Conservation (phyloP, 2,797 vertebrate species). For the Graptemys geographica region DNA sequence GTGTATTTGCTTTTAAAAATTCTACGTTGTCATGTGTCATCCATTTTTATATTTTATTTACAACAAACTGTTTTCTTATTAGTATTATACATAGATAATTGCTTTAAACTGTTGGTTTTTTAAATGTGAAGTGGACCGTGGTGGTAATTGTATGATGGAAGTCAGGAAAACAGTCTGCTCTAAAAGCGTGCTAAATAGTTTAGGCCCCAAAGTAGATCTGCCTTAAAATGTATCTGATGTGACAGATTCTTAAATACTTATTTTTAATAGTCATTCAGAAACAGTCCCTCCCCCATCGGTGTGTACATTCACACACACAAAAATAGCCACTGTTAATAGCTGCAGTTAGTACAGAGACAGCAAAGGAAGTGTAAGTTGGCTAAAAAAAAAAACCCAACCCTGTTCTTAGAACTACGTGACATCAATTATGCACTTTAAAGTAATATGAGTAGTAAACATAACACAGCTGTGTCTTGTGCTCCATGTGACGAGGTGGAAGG, state of each 20-base stretch:
- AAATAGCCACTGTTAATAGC: not conserved
- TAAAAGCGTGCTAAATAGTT: not conserved
- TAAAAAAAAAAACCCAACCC: not conserved
- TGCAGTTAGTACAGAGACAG: not conserved
- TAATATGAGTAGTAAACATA: not conserved
- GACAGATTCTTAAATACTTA: conserved; percentile 7
- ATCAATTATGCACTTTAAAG: not conserved
- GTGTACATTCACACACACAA: not conserved
- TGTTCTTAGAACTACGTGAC: not conserved
- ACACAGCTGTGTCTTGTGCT: not conserved
- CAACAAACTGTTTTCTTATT: not conserved
- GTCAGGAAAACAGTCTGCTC: not conserved
- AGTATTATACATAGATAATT: not conserved
- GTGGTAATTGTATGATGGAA: not conserved
- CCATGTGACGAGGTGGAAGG: not conserved
- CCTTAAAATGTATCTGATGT: not conserved
- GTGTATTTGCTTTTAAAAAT: not conserved
- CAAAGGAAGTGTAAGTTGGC: not conserved
- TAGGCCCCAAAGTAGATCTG: not conserved
- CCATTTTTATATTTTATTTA: not conserved
- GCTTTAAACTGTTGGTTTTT: not conserved
- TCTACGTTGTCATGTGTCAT: not conserved
- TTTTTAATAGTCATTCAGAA: not conserved
- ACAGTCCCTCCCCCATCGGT: not conserved
- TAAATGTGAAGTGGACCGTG: not conserved